Evolutionary conservation across 2,797 vertebrate species (phyloP).

Genomic region (Adelosebastes latens): DNA sequence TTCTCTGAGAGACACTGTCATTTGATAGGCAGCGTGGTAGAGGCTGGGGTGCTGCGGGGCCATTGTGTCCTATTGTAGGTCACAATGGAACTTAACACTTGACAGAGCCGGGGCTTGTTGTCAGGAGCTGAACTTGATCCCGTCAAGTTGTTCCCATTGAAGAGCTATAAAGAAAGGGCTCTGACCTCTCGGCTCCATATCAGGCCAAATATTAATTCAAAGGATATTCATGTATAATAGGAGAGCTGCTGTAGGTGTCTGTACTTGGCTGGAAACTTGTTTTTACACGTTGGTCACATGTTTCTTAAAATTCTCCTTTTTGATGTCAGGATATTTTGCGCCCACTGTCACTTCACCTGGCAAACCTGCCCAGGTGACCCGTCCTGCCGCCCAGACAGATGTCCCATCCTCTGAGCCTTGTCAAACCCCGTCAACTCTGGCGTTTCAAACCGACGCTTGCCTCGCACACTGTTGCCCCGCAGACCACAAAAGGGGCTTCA

Average conservation of each 20-base stretch:
- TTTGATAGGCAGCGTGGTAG: slow-evolving; percentile 63
- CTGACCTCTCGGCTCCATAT: slow-evolving; percentile 70
- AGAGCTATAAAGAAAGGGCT: slow-evolving; percentile 74
- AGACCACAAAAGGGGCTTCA: slow-evolving; percentile 76
- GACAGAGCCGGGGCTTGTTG: slow-evolving; percentile 80
- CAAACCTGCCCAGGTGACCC: slow-evolving; percentile 21
- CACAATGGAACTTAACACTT: slow-evolving; percentile 88
- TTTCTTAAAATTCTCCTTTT: not conserved
- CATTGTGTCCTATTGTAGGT: slow-evolving; percentile 81
- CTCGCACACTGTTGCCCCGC: slow-evolving; percentile 68
- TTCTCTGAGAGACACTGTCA: slow-evolving; percentile 56
- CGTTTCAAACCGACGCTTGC: slow-evolving; percentile 72
- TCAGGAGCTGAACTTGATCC: slow-evolving; percentile 86
- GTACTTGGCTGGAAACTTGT: slow-evolving; percentile 26
- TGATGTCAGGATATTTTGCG: not conserved
- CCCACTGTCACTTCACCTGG: slow-evolving; percentile 45
- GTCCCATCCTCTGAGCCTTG: slow-evolving; percentile 46
- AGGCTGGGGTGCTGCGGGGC: slow-evolving; percentile 61
- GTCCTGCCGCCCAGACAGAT: slow-evolving; percentile 30
- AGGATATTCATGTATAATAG: slow-evolving; percentile 5
- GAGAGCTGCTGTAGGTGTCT: slow-evolving; percentile 3
- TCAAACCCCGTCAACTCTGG: slow-evolving; percentile 69
- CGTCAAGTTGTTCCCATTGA: slow-evolving; percentile 77
- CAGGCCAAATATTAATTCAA: slow-evolving; percentile 49
- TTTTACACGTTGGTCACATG: slow-evolving; percentile 23